phyloP scores from a whole-genome alignment of 2,113 vertebrate genomes.

The Channa argus region DNA sequence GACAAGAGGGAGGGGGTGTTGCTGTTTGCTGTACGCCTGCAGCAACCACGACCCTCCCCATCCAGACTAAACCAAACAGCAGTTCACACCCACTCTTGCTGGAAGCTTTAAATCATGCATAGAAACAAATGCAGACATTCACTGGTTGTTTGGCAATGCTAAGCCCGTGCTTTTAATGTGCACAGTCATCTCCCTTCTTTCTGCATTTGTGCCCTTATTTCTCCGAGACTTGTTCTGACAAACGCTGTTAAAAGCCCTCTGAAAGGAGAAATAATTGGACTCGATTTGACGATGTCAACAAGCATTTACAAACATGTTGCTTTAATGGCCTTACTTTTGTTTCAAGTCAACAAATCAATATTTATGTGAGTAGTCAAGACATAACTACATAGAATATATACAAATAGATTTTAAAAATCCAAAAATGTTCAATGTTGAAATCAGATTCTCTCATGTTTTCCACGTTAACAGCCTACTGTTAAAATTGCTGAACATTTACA shows the following conservation, averaged over 20 bases:
- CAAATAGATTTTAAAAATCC: too few species aligned
- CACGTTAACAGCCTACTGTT: too few species aligned
- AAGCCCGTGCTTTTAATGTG: neutral
- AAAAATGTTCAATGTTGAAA: too few species aligned
- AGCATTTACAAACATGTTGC: neutral
- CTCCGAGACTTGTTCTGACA: neutral
- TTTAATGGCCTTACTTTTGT: neutral
- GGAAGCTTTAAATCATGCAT: constrained; percentile 33
- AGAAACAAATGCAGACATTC: constrained; percentile 26
- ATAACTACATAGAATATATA: too few species aligned
- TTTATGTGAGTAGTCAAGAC: too few species aligned
- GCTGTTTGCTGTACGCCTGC: constrained; percentile 39
- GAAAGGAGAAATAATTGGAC: neutral
- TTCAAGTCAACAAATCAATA: too few species aligned
- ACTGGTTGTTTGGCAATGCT: constrained; percentile 8
- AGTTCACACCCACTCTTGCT: constrained; percentile 29
- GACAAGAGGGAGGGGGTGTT: constrained; percentile 6
- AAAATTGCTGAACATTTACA: too few species aligned
- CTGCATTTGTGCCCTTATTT: neutral
- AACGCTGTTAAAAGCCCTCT: constrained; percentile 5
- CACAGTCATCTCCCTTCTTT: neutral
- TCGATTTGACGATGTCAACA: neutral
- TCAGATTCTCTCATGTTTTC: too few species aligned
- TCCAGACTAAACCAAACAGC: constrained; percentile 55
- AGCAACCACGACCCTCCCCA: constrained; percentile 44